Evolutionary conservation across 2,797 vertebrate genomes (phyloP).

Genomic region (Phoxinus dragarum): DNA sequence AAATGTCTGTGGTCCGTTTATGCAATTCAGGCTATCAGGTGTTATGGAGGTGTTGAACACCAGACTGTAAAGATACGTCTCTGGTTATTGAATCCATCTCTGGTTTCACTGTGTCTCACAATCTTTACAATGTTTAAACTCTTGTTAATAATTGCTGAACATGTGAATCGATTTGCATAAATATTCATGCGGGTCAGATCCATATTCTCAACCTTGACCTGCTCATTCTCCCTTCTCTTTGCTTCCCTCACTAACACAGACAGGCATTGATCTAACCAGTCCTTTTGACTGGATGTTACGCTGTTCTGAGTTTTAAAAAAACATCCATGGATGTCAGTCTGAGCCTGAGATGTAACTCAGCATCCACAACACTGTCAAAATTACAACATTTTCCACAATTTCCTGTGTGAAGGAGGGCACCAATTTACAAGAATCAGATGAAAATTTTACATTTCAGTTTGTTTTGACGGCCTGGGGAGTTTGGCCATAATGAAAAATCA

Average conservation of each 20-base stretch:
- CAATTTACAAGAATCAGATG: neutral
- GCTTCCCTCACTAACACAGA: slow-evolving; percentile 19
- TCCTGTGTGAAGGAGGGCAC: neutral
- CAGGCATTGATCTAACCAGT: slow-evolving; percentile 9
- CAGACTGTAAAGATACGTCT: neutral
- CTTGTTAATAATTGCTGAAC: slow-evolving; percentile 48
- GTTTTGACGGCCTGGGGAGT: slow-evolving; percentile 34
- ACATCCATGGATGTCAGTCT: neutral
- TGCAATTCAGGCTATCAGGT: neutral
- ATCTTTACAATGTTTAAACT: slow-evolving; percentile 10
- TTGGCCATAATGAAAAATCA: slow-evolving; percentile 41
- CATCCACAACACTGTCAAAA: neutral
- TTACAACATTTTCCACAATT: slow-evolving; percentile 11
- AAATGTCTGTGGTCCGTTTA: neutral
- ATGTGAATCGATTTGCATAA: slow-evolving; percentile 40
- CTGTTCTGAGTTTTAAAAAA: neutral
- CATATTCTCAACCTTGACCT: slow-evolving; percentile 33
- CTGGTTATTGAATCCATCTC: slow-evolving; percentile 28
- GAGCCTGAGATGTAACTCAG: neutral
- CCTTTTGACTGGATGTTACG: neutral
- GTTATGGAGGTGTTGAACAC: neutral
- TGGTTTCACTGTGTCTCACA: slow-evolving; percentile 33
- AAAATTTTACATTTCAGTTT: slow-evolving; percentile 41
- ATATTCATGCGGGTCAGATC: slow-evolving; percentile 45
- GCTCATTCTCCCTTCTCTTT: neutral